Conservation (phyloP, 2,797 vertebrate genomes). For the Hephaestus fuliginosus region DNA sequence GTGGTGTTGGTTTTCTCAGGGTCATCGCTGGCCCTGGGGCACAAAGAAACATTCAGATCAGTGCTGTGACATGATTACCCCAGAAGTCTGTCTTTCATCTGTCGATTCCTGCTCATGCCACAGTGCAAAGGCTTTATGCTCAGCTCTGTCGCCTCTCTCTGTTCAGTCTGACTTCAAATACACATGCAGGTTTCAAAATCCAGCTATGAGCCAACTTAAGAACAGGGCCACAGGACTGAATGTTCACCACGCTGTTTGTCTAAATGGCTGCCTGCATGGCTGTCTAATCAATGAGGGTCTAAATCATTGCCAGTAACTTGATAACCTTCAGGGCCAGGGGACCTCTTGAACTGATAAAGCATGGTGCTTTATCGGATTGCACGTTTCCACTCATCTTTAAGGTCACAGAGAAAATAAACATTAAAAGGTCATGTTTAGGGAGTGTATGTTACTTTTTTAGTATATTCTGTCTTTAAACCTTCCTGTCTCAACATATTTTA, state of each 20-base stretch:
- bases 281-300: conserved; percentile 55
- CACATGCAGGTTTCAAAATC: conserved; percentile 8
- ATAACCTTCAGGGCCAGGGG: conserved; percentile 56
- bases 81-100: conserved; percentile 58
- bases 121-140: conserved; percentile 4
- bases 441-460: not conserved
- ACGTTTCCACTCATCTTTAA: conserved; percentile 45
- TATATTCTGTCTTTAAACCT: conserved; percentile 14
- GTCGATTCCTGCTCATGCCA: conserved; percentile 22
- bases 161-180: conserved; percentile 8
- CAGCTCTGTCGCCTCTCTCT: conserved; percentile 11
- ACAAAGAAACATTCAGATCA: conserved; percentile 75
- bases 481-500: conserved; percentile 30
- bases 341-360: conserved; percentile 51
- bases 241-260: conserved; percentile 23
- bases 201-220: not conserved
- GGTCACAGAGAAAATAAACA: conserved; percentile 20
- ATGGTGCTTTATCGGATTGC: conserved; percentile 44
- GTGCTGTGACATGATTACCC: conserved; percentile 53
- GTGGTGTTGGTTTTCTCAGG: conserved; percentile 93
- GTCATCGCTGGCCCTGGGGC: conserved; percentile 91
- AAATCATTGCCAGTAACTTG: conserved; percentile 64
- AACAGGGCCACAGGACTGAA: not conserved
- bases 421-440: conserved; percentile 16
- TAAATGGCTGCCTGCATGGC: conserved; percentile 33